Conservation (phyloP, 1,140 invertebrate genomes). For the Drosophila orena region DNA sequence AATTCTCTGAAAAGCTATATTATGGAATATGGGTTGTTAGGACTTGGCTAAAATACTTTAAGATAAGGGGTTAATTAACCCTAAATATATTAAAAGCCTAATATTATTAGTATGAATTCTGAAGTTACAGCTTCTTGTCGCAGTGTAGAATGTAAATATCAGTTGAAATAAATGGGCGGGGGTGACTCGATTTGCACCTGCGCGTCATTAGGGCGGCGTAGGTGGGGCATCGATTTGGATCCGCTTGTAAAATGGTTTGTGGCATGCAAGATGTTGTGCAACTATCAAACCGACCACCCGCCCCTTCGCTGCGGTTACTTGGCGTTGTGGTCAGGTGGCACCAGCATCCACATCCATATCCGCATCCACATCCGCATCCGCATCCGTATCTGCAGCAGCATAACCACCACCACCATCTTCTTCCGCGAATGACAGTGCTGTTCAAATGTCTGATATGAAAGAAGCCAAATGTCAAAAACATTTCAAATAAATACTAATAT, state of each 20-base stretch:
- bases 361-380: slow-evolving; percentile 9
- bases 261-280: slow-evolving; percentile 79
- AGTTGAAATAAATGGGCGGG: slow-evolving; percentile 6
- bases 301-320: slow-evolving; percentile 68
- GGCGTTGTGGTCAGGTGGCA: slow-evolving; percentile 63
- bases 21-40: background rate
- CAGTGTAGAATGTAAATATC: slow-evolving; percentile 14
- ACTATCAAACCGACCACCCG: slow-evolving; percentile 35
- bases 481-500: too few relatives aligned
- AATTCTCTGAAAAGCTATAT: too few relatives aligned
- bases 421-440: slow-evolving; percentile 5
- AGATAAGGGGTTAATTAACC: too few relatives aligned
- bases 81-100: too few relatives aligned
- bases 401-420: slow-evolving; percentile 9
- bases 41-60: too few relatives aligned
- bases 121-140: background rate
- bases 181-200: slow-evolving; percentile 50
- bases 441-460: background rate
- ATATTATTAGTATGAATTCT: background rate
- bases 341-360: slow-evolving; percentile 20
- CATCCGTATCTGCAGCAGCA: slow-evolving; percentile 42
- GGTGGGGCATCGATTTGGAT: slow-evolving; percentile 62
- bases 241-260: slow-evolving; percentile 71
- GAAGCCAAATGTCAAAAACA: too few relatives aligned
- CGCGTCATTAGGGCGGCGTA: slow-evolving; percentile 52